A percentile compares a stretch with the other conserved stretches of the same genome.
Conservation (phyloP, 1,140 invertebrate species). For the Camponotus floridanus region DNA sequence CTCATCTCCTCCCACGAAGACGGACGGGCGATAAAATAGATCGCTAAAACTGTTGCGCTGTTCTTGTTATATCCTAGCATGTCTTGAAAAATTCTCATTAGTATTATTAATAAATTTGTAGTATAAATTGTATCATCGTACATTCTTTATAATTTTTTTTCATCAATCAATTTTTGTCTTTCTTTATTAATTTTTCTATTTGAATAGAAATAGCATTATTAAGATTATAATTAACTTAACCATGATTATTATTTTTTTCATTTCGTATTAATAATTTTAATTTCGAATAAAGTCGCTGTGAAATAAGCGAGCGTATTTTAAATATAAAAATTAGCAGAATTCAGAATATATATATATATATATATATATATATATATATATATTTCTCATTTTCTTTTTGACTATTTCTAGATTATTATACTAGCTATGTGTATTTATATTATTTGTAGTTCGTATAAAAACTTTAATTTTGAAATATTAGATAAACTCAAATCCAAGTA, state of each 20-base stretch:
- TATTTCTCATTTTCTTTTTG: too few species aligned
- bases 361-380: too few species aligned
- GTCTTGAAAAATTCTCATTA: neutral
- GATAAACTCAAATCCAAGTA: too few species aligned
- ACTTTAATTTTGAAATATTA: too few species aligned
- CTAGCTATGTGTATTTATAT: too few species aligned
- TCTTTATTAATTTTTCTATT: neutral
- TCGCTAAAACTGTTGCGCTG: slow-evolving; percentile 24
- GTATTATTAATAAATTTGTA: too few species aligned
- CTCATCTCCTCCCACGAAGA: neutral
- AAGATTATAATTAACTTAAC: slow-evolving; percentile 35
- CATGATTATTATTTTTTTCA: slow-evolving; percentile 13
- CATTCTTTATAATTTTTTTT: too few species aligned
- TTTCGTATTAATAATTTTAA: slow-evolving; percentile 24
- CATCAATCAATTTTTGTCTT: neutral
- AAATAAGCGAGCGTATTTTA: neutral
- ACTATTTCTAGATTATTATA: too few species aligned
- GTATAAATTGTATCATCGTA: neutral
- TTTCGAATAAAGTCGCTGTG: neutral
- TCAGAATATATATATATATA: neutral
- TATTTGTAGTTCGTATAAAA: too few species aligned
- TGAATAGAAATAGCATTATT: neutral
- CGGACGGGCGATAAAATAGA: slow-evolving; percentile 28
- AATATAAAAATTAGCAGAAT: slow-evolving; percentile 45
- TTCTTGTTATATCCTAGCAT: slow-evolving; percentile 2